Conservation (phyloP, 2,888 invertebrate species). For the Patella caerulea region DNA sequence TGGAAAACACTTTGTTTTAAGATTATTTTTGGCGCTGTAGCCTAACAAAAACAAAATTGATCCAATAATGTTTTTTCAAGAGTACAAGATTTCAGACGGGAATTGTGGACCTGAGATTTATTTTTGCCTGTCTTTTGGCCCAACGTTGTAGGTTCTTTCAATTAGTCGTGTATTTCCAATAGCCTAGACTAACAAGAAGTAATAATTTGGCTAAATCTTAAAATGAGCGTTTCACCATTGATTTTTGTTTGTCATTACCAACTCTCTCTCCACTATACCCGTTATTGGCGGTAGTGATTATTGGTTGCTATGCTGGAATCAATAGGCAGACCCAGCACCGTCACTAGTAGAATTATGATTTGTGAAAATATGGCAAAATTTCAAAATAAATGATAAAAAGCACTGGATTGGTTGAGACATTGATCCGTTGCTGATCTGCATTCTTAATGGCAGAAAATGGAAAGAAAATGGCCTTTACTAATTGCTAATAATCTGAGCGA, state of each 20-base stretch:
- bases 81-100: background rate
- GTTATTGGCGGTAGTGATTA: constrained; percentile 33
- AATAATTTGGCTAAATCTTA: constrained; percentile 29
- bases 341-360: constrained; percentile 39
- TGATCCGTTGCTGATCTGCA: constrained; percentile 9
- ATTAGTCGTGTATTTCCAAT: constrained; percentile 9
- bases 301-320: constrained; percentile 45
- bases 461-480: constrained; percentile 23
- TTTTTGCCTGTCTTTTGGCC: background rate
- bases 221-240: constrained; percentile 42
- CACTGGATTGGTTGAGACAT: constrained; percentile 22
- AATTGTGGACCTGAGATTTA: background rate
- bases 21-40: background rate
- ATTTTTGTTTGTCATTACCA: constrained; percentile 40
- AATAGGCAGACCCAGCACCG: constrained; percentile 35
- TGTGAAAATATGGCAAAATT: constrained; percentile 44
- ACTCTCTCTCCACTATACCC: constrained; percentile 28
- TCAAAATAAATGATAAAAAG: constrained; percentile 37
- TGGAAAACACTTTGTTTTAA: constrained; percentile 8
- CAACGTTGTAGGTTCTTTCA: constrained; percentile 3
- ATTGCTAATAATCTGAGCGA: constrained; percentile 33
- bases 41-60: no score
- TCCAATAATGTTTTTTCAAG: no score
- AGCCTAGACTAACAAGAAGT: constrained; percentile 19
- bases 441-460: constrained; percentile 19